Percentiles rank a stretch among this genome's conserved stretches.
Conservation (phyloP, 1,140 invertebrate species). For the Eciton burchellii region DNA sequence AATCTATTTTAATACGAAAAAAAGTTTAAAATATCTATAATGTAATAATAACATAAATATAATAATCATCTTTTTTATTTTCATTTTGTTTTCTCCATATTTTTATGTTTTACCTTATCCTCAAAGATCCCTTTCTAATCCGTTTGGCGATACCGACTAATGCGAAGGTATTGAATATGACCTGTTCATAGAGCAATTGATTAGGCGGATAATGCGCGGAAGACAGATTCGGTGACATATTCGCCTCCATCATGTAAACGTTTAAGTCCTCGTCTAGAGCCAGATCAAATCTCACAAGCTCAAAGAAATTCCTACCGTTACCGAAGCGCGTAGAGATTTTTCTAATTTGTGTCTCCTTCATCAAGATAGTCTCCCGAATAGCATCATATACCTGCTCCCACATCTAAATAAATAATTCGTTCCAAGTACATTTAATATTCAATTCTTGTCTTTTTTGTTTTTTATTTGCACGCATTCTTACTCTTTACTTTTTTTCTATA, state of each 20-base stretch:
- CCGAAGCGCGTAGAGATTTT: conserved; percentile 84
- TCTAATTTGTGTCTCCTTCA: conserved; percentile 91
- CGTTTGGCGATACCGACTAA: conserved; percentile 91
- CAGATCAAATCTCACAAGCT: conserved; percentile 97
- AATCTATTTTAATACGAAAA: no score
- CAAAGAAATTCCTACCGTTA: conserved; percentile 93
- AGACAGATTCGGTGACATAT: conserved; percentile 99
- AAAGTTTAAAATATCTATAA: no score
- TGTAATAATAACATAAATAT: no score
- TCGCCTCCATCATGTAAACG: conserved; percentile 97
- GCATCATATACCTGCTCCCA: conserved; percentile 94
- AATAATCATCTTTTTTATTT: neutral
- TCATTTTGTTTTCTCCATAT: conserved; percentile 1
- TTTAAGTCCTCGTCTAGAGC: conserved; percentile 95
- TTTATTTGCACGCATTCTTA: no score
- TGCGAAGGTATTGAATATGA: conserved; percentile 94
- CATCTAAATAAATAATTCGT: conserved; percentile 82
- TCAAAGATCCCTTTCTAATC: conserved; percentile 80
- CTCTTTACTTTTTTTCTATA: no score
- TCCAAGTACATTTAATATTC: no score
- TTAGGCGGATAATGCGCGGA: conserved; percentile 97
- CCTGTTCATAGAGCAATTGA: conserved; percentile 95
- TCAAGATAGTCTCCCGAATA: conserved; percentile 90
- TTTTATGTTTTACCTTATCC: conserved; percentile 79
- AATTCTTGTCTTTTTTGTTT: no score